phyloP scores from a whole-genome alignment of 2,113 vertebrate genomes.

The Bettongia penicillata region DNA sequence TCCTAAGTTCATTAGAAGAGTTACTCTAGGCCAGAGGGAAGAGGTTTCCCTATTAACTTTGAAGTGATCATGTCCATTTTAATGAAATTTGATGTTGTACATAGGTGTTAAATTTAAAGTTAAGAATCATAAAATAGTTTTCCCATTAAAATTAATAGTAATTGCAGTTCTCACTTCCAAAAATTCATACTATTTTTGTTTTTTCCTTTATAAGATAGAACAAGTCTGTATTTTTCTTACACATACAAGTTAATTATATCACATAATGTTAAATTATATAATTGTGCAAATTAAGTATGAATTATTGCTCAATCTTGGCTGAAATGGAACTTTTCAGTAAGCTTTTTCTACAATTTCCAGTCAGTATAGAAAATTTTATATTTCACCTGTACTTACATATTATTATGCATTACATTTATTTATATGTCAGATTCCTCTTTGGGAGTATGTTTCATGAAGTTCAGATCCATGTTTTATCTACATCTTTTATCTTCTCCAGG shows the following conservation, averaged over 20 bases:
- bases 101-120: not conserved
- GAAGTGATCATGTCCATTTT: not conserved
- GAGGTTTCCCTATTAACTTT: not conserved
- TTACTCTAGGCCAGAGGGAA: not conserved
- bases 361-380: not conserved
- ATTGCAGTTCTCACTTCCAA: not conserved
- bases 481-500: not conserved
- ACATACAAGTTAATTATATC: not conserved
- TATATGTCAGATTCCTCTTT: not conserved
- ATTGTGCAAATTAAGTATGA: not conserved
- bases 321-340: not conserved
- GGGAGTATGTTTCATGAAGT: not conserved
- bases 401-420: not conserved
- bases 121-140: not conserved
- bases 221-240: not conserved
- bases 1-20: not conserved
- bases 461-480: not conserved
- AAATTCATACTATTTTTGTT: not conserved
- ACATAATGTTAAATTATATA: not conserved
- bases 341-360: not conserved
- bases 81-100: not conserved
- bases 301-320: not conserved
- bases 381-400: not conserved
- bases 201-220: not conserved
- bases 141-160: not conserved